Conservation (phyloP, 2,888 invertebrate genomes). For the Mactromeris polynyma region DNA sequence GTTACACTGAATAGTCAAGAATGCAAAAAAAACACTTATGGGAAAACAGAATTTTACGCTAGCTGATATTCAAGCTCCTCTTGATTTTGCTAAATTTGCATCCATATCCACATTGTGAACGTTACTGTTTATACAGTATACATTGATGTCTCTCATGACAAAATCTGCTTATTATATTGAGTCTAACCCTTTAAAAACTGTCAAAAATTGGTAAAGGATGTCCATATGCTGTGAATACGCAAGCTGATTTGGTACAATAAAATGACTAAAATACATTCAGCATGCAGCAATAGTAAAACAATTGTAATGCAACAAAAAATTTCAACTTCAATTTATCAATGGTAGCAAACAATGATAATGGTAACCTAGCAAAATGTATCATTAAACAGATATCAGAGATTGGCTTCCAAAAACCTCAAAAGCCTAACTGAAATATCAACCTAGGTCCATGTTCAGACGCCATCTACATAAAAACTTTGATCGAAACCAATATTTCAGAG, state of each 20-base stretch:
- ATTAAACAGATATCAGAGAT: background rate
- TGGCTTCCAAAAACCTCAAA: background rate
- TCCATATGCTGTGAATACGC: background rate
- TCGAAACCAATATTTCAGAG: too few relatives aligned
- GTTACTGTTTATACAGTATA: too few relatives aligned
- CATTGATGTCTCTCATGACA: too few relatives aligned
- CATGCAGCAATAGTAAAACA: background rate
- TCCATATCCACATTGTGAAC: too few relatives aligned
- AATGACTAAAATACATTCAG: background rate
- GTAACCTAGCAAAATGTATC: background rate
- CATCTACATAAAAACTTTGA: too few relatives aligned
- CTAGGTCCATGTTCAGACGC: background rate
- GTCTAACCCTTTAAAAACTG: too few relatives aligned
- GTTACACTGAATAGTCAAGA: too few relatives aligned
- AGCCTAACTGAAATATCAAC: background rate
- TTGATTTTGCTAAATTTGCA: too few relatives aligned
- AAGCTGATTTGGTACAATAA: background rate
- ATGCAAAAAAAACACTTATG: too few relatives aligned
- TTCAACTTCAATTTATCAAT: background rate
- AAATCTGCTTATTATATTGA: too few relatives aligned
- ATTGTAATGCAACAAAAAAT: background rate
- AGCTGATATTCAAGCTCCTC: too few relatives aligned
- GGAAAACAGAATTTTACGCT: too few relatives aligned
- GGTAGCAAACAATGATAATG: background rate
- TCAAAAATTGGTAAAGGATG: background rate